phyloP scores from a whole-genome alignment of 53 echinoderm and acorn worm genomes.

The Zoroaster sp. region DNA sequence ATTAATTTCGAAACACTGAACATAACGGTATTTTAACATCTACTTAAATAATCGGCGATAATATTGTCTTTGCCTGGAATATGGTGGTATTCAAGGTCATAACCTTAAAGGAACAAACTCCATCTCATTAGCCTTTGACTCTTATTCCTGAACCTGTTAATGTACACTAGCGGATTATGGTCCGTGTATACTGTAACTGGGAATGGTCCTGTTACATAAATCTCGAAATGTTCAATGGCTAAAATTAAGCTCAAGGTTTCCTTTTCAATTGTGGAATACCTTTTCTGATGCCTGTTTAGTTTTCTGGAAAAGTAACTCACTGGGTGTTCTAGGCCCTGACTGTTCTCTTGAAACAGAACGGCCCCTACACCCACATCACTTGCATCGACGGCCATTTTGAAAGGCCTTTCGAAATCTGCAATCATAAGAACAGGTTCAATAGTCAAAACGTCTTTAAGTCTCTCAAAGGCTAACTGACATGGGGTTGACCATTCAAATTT shows the following conservation, averaged over 20 bases:
- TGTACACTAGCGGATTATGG: conserved; percentile 53
- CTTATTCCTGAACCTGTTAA: conserved; percentile 54
- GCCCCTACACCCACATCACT: conserved; percentile 67
- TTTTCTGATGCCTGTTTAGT: conserved; percentile 47
- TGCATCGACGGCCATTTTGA: conserved; percentile 64
- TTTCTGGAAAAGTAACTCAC: conserved; percentile 67
- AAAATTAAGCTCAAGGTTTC: conserved; percentile 56
- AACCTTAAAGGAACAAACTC: conserved; percentile 49
- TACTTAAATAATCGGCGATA: conserved; percentile 57
- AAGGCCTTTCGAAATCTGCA: conserved; percentile 60
- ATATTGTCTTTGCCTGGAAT: conserved; percentile 69
- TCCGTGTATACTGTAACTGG: conserved; percentile 24
- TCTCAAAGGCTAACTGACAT: conserved; percentile 46
- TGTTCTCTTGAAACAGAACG: conserved; percentile 57
- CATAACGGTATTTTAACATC: no score
- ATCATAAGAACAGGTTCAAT: conserved; percentile 38
- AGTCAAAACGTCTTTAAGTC: conserved; percentile 50
- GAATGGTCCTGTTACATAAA: conserved; percentile 35
- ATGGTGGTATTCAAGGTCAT: conserved; percentile 61
- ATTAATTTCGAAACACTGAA: no score
- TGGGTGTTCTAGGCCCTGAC: conserved; percentile 54
- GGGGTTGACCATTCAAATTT: conserved; percentile 48
- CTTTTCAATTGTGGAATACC: conserved; percentile 81
- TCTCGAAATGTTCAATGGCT: conserved; percentile 62
- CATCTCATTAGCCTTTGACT: conserved; percentile 48